Evolutionary conservation across 1,140 invertebrate genomes (phyloP).

Genomic region (Cylas formicarius): DNA sequence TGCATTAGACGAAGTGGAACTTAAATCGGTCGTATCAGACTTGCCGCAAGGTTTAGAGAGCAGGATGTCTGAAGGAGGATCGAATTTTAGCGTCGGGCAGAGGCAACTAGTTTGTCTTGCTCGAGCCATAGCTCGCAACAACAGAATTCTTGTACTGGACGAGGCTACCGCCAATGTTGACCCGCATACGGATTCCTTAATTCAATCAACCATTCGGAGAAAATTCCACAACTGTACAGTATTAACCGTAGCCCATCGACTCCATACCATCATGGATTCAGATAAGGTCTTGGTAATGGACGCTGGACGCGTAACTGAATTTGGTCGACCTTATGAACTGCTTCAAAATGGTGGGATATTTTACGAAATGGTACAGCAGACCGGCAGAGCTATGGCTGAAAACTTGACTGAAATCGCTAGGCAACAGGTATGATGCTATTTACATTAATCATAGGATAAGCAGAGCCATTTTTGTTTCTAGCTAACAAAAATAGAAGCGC

Average conservation of each 20-base stretch:
- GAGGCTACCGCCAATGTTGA: constrained; percentile 60
- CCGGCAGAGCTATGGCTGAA: constrained; percentile 52
- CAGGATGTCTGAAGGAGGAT: constrained; percentile 55
- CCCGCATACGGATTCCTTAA: constrained; percentile 53
- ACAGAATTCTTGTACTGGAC: constrained; percentile 59
- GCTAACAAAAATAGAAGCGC: no score
- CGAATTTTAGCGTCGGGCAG: constrained; percentile 50
- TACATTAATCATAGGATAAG: no score
- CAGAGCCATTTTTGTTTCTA: no score
- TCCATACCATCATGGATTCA: constrained; percentile 65
- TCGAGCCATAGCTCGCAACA: constrained; percentile 54
- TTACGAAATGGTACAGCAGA: constrained; percentile 57
- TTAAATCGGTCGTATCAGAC: constrained; percentile 49
- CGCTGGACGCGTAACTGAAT: constrained; percentile 48
- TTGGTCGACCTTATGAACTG: constrained; percentile 53
- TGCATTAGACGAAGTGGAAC: constrained; percentile 70
- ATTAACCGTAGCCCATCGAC: constrained; percentile 63
- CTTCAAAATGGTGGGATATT: constrained; percentile 49
- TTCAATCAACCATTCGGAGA: constrained; percentile 53
- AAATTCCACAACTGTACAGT: constrained; percentile 60
- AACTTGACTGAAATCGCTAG: constrained; percentile 53
- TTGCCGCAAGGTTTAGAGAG: constrained; percentile 38
- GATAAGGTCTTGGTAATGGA: constrained; percentile 54
- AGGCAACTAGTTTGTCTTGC: constrained; percentile 51
- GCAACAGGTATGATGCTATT: no score